Evolutionary conservation across 2,888 invertebrate species (phyloP).

Genomic region (Anthoptus insignis): DNA sequence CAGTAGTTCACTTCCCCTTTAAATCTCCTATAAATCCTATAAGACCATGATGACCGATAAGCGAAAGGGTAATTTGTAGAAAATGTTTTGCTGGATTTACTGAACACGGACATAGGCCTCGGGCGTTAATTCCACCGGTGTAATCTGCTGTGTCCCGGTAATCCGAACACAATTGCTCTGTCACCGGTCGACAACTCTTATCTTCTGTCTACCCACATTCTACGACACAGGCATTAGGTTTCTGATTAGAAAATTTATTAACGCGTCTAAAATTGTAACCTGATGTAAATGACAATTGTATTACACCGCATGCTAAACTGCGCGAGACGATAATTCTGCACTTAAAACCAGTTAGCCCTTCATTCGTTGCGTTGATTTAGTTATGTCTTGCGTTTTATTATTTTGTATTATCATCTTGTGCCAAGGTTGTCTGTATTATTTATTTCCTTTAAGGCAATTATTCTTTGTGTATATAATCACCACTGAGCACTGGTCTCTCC

Average conservation of each 20-base stretch:
- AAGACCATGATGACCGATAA: background rate
- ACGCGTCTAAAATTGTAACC: background rate
- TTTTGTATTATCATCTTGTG: no score
- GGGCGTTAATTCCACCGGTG: slow-evolving; percentile 31
- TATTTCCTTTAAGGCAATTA: no score
- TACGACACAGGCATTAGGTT: background rate
- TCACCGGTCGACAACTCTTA: slow-evolving; percentile 55
- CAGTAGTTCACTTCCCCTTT: background rate
- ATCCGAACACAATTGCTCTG: slow-evolving; percentile 57
- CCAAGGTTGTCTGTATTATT: no score
- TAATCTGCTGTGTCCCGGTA: slow-evolving; percentile 41
- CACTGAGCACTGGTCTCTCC: no score
- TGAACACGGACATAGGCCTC: slow-evolving; percentile 19
- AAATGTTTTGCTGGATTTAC: background rate
- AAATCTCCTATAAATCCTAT: background rate
- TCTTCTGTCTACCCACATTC: slow-evolving; percentile 47
- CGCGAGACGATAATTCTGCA: no score
- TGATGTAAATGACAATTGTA: no score
- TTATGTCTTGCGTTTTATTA: no score
- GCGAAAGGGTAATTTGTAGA: background rate
- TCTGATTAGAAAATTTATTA: background rate
- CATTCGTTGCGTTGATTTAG: no score
- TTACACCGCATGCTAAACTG: no score
- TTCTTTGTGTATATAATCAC: no score
- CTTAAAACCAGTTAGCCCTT: no score